A percentile compares a stretch with the other conserved stretches of the same genome.
Conservation (phyloP, 2,113 vertebrate genomes). For the Nerophis lumbriciformis region DNA sequence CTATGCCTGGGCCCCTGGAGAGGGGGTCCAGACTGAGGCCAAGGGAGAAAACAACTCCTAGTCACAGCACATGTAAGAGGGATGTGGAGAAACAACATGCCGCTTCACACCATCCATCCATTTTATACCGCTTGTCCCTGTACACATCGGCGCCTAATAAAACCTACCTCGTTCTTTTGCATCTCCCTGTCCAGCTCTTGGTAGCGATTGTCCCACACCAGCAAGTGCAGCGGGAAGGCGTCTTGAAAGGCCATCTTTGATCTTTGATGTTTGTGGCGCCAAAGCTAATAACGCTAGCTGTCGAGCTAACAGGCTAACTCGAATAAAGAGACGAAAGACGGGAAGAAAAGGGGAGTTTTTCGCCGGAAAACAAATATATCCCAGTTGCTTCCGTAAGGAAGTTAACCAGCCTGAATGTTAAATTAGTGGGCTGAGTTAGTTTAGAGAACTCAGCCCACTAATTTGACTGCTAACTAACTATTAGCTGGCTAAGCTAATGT, state of each 20-base stretch:
- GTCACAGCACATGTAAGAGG: too few species aligned
- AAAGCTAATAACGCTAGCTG: conserved; percentile 14
- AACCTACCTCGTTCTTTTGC: conserved; percentile 71
- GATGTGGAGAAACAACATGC: conserved; percentile 11
- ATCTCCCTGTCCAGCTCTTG: conserved; percentile 83
- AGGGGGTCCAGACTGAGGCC: too few species aligned
- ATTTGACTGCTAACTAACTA: conserved; percentile 45
- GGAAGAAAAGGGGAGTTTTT: conserved; percentile 4
- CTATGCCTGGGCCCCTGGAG: too few species aligned
- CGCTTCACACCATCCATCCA: conserved; percentile 11
- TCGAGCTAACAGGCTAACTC: conserved; percentile 37
- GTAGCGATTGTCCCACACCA: conserved; percentile 87
- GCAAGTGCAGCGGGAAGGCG: conserved; percentile 81
- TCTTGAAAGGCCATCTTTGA: conserved; percentile 68
- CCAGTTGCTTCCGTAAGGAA: not conserved
- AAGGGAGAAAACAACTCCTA: too few species aligned
- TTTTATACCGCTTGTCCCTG: too few species aligned
- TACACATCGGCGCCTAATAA: not conserved
- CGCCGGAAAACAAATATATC: not conserved
- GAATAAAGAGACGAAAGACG: conserved; percentile 9
- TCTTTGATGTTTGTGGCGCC: conserved; percentile 6
- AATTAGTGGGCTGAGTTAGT: conserved; percentile 67
- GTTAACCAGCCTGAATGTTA: conserved; percentile 14
- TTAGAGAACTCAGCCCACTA: conserved; percentile 60
- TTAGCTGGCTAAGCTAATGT: conserved; percentile 50